phyloP scores from a whole-genome alignment of 1,140 invertebrate species.

The Listronotus oregonensis region DNA sequence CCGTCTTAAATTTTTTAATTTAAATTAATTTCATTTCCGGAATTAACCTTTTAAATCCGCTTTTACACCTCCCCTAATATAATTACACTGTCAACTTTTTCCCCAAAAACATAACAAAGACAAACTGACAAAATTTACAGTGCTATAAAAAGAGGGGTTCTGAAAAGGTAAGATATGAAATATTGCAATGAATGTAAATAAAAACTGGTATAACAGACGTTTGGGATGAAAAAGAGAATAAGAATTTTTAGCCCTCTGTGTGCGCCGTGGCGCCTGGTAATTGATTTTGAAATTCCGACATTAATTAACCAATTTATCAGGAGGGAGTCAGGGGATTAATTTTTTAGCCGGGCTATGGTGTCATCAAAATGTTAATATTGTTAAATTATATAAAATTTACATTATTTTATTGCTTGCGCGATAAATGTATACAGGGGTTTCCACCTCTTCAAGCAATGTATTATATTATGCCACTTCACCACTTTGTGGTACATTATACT shows the following conservation, averaged over 20 bases:
- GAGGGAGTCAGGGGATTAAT: background rate
- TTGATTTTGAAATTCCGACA: conserved; percentile 29
- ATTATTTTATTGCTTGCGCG: too few species aligned
- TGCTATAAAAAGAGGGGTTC: conserved; percentile 1
- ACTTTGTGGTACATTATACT: too few species aligned
- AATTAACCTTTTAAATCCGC: background rate
- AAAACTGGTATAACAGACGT: conserved; percentile 15
- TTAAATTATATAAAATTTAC: too few species aligned
- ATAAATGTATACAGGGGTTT: too few species aligned
- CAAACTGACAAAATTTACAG: conserved; percentile 6
- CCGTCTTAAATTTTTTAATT: too few species aligned
- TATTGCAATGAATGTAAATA: conserved; percentile 8
- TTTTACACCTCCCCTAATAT: background rate
- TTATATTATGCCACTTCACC: too few species aligned
- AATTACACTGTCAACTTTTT: conserved; percentile 11
- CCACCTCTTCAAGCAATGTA: too few species aligned
- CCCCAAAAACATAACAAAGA: conserved; percentile 4
- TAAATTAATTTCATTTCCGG: too few species aligned
- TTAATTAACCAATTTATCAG: conserved; percentile 21
- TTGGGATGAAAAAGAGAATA: conserved; percentile 12
- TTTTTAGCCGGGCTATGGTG: background rate
- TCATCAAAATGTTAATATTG: too few species aligned
- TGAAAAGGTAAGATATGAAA: conserved; percentile 8
- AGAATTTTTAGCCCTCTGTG: background rate
- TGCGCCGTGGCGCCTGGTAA: conserved; percentile 9